These are phyloP conservation scores for Acleris emargana DNA, from an alignment of 2,888 invertebrate genomes.

Conservation along the genomic window DNA sequence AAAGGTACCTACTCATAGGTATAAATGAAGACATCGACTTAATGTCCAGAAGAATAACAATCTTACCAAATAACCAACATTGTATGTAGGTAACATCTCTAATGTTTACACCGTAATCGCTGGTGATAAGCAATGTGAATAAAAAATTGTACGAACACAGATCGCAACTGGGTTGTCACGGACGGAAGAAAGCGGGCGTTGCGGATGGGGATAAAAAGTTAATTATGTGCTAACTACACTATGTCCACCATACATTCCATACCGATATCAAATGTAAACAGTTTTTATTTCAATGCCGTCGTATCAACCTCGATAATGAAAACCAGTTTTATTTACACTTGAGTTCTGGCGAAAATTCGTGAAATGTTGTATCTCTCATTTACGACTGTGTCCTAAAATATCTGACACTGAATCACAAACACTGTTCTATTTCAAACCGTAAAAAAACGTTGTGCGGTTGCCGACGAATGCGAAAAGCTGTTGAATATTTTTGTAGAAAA, in stretches of 20 bases:
- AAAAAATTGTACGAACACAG: constrained; percentile 61
- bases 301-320: constrained; percentile 31
- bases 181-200: constrained; percentile 67
- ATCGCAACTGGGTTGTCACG: constrained; percentile 76
- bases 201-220: constrained; percentile 49
- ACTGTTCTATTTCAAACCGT: constrained; percentile 48
- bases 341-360: constrained; percentile 12
- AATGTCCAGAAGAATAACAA: too few relatives aligned
- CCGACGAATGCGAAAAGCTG: constrained; percentile 18
- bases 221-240: constrained; percentile 28
- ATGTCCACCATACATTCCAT: constrained; percentile 23
- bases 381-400: constrained; percentile 57
- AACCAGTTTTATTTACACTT: constrained; percentile 21
- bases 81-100: too few relatives aligned
- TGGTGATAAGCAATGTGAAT: constrained; percentile 47
- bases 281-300: constrained; percentile 27
- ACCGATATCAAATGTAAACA: constrained; percentile 9
- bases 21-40: too few relatives aligned
- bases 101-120: background rate
- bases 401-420: constrained; percentile 58
- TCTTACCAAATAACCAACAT: too few relatives aligned
- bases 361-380: constrained; percentile 39
- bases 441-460: constrained; percentile 30
- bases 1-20: too few relatives aligned
- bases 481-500: constrained; percentile 13